Evolutionary conservation across 2,888 invertebrate genomes (phyloP).

Genomic region (Aspidiotus rigidus): DNA sequence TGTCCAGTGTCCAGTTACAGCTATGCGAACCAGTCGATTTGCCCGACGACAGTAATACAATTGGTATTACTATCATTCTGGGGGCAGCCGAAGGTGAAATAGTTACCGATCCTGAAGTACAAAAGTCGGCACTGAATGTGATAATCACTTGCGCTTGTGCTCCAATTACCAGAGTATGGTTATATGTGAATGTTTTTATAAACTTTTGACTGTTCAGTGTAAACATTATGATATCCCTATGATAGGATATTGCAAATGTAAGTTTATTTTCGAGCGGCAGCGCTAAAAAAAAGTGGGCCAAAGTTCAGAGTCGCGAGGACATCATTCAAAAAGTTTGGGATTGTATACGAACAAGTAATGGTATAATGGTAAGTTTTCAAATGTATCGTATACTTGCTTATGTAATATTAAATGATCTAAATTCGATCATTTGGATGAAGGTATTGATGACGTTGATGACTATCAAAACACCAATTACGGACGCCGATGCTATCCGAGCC

Average conservation of each 20-base stretch:
- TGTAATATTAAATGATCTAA: background rate
- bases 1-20: constrained; percentile 66
- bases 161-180: constrained; percentile 65
- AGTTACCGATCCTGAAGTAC: constrained; percentile 81
- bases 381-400: background rate
- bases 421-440: constrained; percentile 43
- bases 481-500: constrained; percentile 89
- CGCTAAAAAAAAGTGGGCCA: constrained; percentile 17
- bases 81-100: constrained; percentile 86
- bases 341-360: constrained; percentile 84
- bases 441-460: constrained; percentile 78
- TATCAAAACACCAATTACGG: constrained; percentile 88
- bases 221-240: background rate
- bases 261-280: constrained; percentile 19
- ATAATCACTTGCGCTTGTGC: constrained; percentile 91
- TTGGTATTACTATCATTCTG: constrained; percentile 70
- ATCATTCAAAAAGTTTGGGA: constrained; percentile 90
- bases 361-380: constrained; percentile 70
- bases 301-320: constrained; percentile 52
- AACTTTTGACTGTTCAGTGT: background rate
- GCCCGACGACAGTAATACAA: constrained; percentile 66
- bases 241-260: constrained; percentile 20
- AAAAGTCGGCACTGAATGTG: constrained; percentile 79
- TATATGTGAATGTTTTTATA: background rate
- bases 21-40: constrained; percentile 64